A percentile compares a stretch with the other conserved stretches of the same genome.
Conservation (phyloP, 2,113 vertebrate species). For the Ageneiosus marmoratus region DNA sequence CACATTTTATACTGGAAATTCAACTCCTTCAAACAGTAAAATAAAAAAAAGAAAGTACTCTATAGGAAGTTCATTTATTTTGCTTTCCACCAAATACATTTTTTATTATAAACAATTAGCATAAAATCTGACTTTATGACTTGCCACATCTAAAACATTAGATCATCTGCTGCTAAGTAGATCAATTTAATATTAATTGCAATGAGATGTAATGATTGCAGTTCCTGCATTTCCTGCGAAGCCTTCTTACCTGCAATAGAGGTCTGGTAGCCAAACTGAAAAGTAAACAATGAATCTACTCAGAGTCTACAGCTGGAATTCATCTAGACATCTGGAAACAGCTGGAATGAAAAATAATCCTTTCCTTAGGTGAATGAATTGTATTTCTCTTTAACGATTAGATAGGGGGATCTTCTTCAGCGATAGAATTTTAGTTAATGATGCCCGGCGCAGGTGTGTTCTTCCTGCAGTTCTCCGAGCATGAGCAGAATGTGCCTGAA, state of each 20-base stretch:
- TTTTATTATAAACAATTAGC: not conserved
- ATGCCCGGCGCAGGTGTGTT: conserved; percentile 35
- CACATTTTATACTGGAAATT: not conserved
- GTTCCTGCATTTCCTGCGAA: not conserved
- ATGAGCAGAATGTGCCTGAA: conserved; percentile 52
- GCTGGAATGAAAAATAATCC: not conserved
- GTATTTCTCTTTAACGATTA: not conserved
- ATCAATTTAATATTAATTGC: not conserved
- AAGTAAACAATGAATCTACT: not conserved
- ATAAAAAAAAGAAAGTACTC: too few relatives aligned
- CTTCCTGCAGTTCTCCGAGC: conserved; percentile 38
- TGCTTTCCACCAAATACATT: not conserved
- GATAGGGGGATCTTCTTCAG: not conserved
- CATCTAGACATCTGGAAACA: not conserved
- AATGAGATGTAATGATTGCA: not conserved
- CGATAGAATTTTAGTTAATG: not conserved
- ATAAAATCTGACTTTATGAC: not conserved
- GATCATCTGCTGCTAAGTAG: not conserved
- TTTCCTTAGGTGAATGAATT: not conserved
- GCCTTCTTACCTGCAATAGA: conserved; percentile 6
- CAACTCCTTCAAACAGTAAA: not conserved
- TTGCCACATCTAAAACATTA: not conserved
- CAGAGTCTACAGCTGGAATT: conserved; percentile 2
- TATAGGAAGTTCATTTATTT: not conserved
- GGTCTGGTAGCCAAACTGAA: not conserved